Conservation (phyloP, 2,797 vertebrate genomes). For the Labeo calbasu region DNA sequence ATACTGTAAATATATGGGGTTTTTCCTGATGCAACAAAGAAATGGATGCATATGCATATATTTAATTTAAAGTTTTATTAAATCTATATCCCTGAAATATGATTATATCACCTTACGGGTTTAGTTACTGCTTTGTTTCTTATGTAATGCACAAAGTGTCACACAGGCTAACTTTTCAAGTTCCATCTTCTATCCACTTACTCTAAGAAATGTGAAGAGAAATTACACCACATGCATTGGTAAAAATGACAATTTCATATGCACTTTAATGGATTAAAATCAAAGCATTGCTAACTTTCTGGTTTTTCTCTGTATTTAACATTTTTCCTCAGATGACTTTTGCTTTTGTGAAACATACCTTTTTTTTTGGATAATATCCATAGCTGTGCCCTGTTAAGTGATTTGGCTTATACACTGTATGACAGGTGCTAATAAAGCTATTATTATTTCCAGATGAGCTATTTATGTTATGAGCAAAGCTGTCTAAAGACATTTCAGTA, state of each 20-base stretch:
- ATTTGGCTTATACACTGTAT: constrained; percentile 33
- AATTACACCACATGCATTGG: background rate
- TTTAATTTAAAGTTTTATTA: constrained; percentile 13
- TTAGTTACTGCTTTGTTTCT: background rate
- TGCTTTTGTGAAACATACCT: constrained; percentile 1
- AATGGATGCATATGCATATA: background rate
- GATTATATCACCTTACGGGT: background rate
- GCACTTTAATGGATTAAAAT: constrained; percentile 29
- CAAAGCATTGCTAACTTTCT: background rate
- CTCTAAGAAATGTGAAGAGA: background rate
- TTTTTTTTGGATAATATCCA: background rate
- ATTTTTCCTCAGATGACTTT: background rate
- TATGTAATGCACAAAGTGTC: background rate
- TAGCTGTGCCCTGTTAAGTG: constrained; percentile 24
- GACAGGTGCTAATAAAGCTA: constrained; percentile 47
- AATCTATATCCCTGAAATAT: background rate
- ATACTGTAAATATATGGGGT: background rate
- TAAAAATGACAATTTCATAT: constrained; percentile 12
- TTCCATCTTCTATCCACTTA: background rate
- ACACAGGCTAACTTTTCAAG: background rate
- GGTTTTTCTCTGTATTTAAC: background rate
- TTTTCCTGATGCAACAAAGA: background rate
- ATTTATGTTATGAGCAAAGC: constrained; percentile 11
- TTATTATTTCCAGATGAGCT: constrained; percentile 25
- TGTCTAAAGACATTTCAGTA: background rate